Conservation (phyloP, 2,888 invertebrate genomes). For the Drosophila neoperkinsi region DNA sequence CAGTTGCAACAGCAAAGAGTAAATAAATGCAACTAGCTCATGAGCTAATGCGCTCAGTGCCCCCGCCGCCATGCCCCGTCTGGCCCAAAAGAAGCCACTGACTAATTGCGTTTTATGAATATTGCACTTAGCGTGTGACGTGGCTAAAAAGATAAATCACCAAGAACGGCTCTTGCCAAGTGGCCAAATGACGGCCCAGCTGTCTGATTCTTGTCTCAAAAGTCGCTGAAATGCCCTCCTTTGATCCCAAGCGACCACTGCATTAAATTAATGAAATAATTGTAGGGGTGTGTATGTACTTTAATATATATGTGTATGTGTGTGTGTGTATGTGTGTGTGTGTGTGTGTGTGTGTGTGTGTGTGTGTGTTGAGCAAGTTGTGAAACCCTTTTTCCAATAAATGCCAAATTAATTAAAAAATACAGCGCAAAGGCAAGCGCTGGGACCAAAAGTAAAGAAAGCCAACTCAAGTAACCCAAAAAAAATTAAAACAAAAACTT, state of each 20-base stretch:
- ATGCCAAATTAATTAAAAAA: constrained; percentile 82
- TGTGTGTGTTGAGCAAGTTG: constrained; percentile 36
- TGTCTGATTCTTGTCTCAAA: constrained; percentile 54
- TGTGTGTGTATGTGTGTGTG: background rate
- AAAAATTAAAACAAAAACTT: constrained; percentile 54
- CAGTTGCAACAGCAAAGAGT: constrained; percentile 34
- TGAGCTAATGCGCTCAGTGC: constrained; percentile 26
- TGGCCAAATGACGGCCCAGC: constrained; percentile 47
- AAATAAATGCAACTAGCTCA: constrained; percentile 60
- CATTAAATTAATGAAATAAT: constrained; percentile 76
- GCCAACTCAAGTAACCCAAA: constrained; percentile 71
- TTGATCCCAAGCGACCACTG: constrained; percentile 52
- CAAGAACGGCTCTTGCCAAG: constrained; percentile 16
- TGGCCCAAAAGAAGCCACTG: constrained; percentile 32
- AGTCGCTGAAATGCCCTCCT: constrained; percentile 50
- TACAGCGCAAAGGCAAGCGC: constrained; percentile 74
- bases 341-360: constrained; percentile 7
- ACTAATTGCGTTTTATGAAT: constrained; percentile 80
- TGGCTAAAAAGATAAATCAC: constrained; percentile 56
- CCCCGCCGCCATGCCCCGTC: background rate
- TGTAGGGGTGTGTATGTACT: constrained; percentile 4
- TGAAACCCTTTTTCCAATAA: constrained; percentile 75
- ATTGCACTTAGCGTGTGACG: constrained; percentile 52
- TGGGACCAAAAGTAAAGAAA: constrained; percentile 62
- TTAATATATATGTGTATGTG: background rate